Base-by-base conservation (phyloP, 1,140 invertebrate species). In the Drosophila pallidifrons region DNA sequence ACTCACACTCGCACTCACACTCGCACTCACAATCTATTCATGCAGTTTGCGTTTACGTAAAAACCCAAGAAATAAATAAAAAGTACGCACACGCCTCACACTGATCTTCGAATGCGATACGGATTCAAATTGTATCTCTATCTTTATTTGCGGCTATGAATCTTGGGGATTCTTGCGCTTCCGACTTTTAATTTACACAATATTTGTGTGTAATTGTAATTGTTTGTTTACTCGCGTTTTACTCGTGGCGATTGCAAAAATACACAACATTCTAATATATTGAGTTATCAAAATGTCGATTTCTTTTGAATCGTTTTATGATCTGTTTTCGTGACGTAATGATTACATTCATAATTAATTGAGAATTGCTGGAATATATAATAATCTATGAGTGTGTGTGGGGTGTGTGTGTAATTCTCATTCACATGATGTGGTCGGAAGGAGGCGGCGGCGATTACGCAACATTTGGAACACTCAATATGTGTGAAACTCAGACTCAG, bases 211-310 rank as follows among this genome's bases (percentile, higher is more conserved):
- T 8, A 35, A 52, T 43, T 68, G 15, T 46, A 72, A 58, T 58
- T 45, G 46, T 67, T 54, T 73, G 70, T 73, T 73, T 73, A 73
- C 63, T 58, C 32, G 45, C 43, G 47, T 69, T 61, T 32, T 30
- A n/a, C 3, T 6, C 25, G 49, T 45, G 41, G 13, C 32, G 30
- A 64, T 64, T 52, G 38, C 16, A 45, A 30, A 60, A 46, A 47
- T 25, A 30, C 25, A 60, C 41, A 57, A 3, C 7, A 25, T 51
- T 52, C 51, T 13, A 52, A 32, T 52, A 32, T 52, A 52, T 52
- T 13, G 25, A 52, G 28, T 32, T 51, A 10, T 11, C 47, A 25
- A 20, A 49, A 25, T 8, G 47, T 25, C 2, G 16, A 25, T 25
- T 25, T 25, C 47, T 1, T 20, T 25, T 4, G 16, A 61, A 61